Conservation (phyloP, 2,113 vertebrate species). For the Podarcis muralis region DNA sequence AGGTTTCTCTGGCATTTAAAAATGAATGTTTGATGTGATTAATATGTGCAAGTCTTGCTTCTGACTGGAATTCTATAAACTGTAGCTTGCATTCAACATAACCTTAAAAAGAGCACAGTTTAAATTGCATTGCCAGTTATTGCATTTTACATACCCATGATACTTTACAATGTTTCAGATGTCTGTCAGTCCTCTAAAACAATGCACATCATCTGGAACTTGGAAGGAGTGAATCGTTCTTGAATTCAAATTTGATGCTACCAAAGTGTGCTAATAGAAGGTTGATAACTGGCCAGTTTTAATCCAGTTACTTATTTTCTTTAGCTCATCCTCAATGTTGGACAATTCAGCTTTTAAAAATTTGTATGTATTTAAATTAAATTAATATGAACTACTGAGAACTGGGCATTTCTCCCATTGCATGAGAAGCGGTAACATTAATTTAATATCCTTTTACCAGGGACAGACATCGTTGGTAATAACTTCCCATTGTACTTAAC, state of each 20-base stretch:
- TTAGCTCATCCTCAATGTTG: neutral
- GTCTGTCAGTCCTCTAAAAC: neutral
- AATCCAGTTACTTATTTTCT: neutral
- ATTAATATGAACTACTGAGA: neutral
- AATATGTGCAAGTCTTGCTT: neutral
- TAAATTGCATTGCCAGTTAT: neutral
- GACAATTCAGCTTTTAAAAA: neutral
- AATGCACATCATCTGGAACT: no score
- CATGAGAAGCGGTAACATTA: neutral
- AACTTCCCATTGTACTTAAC: neutral
- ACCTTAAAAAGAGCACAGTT: neutral
- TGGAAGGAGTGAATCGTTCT: no score
- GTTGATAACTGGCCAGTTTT: neutral
- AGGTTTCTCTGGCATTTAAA: slow-evolving; percentile 21
- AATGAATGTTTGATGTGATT: neutral
- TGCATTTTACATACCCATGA: neutral
- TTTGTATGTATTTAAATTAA: neutral
- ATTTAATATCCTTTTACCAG: neutral
- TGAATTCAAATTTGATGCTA: no score
- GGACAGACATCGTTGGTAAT: neutral
- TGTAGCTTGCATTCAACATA: neutral
- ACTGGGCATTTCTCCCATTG: no score
- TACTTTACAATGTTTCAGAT: neutral
- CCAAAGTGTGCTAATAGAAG: neutral
- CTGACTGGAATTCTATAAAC: neutral